These are phyloP conservation scores for Varecia variegata DNA, from an alignment of 2,797 vertebrate species.

Conservation along the genomic window DNA sequence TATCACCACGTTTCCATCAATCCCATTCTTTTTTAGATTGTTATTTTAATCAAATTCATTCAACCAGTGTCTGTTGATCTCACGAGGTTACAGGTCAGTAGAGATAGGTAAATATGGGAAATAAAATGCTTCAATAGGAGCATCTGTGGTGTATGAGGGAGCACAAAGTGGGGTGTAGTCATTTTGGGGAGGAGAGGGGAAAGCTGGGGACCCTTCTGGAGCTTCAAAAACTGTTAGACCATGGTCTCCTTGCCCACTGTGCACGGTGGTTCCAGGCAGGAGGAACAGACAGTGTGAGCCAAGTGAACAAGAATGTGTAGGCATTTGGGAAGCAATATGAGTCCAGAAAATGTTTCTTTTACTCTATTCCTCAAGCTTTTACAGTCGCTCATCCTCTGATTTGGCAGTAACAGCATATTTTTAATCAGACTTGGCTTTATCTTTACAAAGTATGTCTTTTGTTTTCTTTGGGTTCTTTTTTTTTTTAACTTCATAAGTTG, in stretches of 20 bases:
- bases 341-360: neutral
- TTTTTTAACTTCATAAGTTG: neutral
- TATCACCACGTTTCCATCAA: neutral
- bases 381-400: neutral
- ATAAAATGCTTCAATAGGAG: neutral
- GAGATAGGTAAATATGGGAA: neutral
- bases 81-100: neutral
- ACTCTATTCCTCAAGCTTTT: neutral
- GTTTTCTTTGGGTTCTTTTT: neutral
- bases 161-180: neutral
- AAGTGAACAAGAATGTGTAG: neutral
- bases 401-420: neutral
- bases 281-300: neutral
- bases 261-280: neutral
- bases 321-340: neutral
- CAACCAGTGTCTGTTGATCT: neutral
- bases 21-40: neutral
- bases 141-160: accelerated
- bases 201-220: neutral
- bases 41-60: neutral
- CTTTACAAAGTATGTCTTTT: neutral
- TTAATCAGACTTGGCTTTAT: neutral
- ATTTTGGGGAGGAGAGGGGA: neutral
- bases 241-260: neutral
- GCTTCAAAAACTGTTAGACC: neutral